Conservation (phyloP, 2,113 vertebrate genomes). For the Seriola quinqueradiata region DNA sequence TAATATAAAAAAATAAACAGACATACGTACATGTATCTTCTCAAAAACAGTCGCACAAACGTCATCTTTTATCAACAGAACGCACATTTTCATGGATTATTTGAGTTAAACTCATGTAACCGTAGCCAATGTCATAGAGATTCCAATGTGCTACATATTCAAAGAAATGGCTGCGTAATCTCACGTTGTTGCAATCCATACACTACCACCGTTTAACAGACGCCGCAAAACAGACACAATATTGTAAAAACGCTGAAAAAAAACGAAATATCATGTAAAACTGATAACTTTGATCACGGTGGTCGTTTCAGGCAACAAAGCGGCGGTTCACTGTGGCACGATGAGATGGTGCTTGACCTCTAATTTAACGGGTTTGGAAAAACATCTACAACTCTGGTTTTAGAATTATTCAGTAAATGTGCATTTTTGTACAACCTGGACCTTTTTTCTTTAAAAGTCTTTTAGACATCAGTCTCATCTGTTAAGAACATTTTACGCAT, state of each 20-base stretch:
- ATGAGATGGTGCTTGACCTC: not conserved
- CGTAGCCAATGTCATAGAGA: conserved; percentile 16
- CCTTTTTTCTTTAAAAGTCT: not conserved
- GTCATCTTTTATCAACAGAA: conserved; percentile 35
- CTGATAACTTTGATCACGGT: not conserved
- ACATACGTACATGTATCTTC: conserved; percentile 56
- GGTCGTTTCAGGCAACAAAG: not conserved
- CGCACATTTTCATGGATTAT: conserved; percentile 12
- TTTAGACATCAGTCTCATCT: not conserved
- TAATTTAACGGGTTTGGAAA: not conserved
- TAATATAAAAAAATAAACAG: conserved; percentile 73
- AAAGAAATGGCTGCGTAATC: conserved; percentile 12
- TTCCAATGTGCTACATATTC: conserved; percentile 39
- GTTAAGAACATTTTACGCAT: not conserved
- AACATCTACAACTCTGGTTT: not conserved
- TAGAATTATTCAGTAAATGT: not conserved
- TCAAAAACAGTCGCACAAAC: conserved; percentile 52
- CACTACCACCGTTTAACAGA: conserved; percentile 16
- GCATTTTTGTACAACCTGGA: not conserved
- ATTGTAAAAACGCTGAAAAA: conserved; percentile 13
- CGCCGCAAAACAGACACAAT: conserved; percentile 31
- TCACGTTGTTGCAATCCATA: conserved; percentile 4
- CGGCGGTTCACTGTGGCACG: not conserved
- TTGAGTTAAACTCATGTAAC: conserved; percentile 19
- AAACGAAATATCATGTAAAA: not conserved